These are phyloP conservation scores for Congeria kusceri DNA, from an alignment of 2,888 invertebrate species.

Conservation along the genomic window DNA sequence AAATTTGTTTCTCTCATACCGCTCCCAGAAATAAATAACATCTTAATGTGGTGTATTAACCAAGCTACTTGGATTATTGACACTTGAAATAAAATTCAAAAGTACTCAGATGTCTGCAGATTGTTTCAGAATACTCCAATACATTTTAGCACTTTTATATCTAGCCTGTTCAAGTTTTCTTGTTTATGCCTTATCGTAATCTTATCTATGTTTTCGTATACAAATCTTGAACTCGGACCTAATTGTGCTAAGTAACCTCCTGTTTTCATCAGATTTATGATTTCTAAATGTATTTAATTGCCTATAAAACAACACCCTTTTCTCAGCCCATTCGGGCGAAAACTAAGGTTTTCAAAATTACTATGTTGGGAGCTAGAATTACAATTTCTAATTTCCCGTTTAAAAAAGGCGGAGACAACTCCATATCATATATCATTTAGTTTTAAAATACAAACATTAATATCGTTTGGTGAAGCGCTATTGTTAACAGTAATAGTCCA, in stretches of 20 bases:
- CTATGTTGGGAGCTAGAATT: background rate
- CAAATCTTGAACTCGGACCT: constrained; percentile 10
- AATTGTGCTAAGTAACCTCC: background rate
- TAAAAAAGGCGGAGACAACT: constrained; percentile 21
- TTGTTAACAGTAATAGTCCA: too few relatives aligned
- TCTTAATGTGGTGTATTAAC: constrained; percentile 21
- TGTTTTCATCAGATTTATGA: constrained; percentile 2
- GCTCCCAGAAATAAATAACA: constrained; percentile 13
- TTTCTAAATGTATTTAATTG: constrained; percentile 14
- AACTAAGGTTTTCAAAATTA: background rate
- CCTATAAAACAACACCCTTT: background rate
- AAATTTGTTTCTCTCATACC: constrained; percentile 9
- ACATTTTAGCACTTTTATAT: constrained; percentile 24
- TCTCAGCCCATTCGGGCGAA: background rate
- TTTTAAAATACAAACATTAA: too few relatives aligned
- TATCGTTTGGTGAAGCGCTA: too few relatives aligned
- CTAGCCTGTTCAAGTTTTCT: constrained; percentile 1
- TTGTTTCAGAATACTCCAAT: constrained; percentile 29
- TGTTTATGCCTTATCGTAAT: constrained; percentile 21
- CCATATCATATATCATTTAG: background rate
- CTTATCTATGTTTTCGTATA: constrained; percentile 7
- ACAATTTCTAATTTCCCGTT: background rate
- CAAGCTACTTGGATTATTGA: constrained; percentile 22
- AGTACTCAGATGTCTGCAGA: background rate
- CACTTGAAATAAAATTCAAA: constrained; percentile 25